Evolutionary conservation across 2,888 invertebrate species (phyloP), one percentile per base, ranked within the genome.

Genomic region (Teinopalpus imperialis): DNA sequence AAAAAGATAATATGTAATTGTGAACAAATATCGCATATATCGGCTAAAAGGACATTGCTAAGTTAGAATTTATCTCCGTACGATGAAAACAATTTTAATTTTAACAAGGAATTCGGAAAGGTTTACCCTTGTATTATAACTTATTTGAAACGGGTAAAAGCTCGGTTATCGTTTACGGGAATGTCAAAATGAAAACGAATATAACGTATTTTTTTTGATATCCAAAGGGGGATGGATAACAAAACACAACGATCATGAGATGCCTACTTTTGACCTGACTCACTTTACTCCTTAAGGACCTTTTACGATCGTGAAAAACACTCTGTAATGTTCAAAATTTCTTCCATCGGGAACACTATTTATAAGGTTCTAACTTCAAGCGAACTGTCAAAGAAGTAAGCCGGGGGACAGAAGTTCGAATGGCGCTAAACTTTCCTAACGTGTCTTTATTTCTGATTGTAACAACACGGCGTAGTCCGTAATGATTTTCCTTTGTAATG

Each of bases 341-440:
- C 61, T 58, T 62, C 71, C 68, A 52, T 49, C 50, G 71, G 73
- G 73, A 72, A 37, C 73, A 77, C 79, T 81, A 79, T 77, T 79
- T 80, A 79, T 74, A 76, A 74, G 75, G 69, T 40, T 40, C 29
- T 40, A 75, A 74, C 71, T 77, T 74, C 69, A 74, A 73, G 70
- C 69, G 67, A 81, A 79, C 79, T 81, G 79, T 79, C 80, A 75
- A 78, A 80, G 71, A 69, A 74, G 61, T 61, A 57, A 48, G 69
- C 68, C 45, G 37, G 75, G 75, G 76, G 71, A 53, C 37, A 36
- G 72, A 63, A 76, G 69, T 81, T 81, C 58, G 61, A 69, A 70
- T 65, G 65, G 63, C 65, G 63, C 56, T 61, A 59, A 74, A 81
- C 62, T 81, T 77, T 61, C 52, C 62, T 67, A 67, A 76, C 71